Conservation (phyloP, 2,113 vertebrate species). For the Hippocampus barbouri region DNA sequence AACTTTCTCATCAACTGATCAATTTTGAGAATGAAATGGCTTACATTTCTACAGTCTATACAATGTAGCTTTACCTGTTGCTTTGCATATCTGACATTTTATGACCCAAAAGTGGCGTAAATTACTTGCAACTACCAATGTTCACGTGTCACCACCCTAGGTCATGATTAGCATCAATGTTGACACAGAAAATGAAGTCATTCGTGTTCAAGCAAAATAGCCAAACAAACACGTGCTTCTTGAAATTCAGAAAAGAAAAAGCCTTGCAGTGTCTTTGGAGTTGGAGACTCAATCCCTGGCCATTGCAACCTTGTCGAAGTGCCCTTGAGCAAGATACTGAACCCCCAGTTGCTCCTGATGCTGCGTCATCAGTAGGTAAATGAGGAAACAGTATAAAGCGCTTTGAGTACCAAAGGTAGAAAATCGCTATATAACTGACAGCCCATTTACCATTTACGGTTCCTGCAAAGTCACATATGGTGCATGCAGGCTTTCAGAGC, state of each 20-base stretch:
- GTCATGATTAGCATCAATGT: slow-evolving; percentile 4
- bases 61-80: neutral
- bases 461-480: neutral
- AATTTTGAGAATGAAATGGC: neutral
- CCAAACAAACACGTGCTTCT: neutral
- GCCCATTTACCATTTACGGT: neutral
- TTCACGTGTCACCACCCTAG: neutral
- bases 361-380: no score
- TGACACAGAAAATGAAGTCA: slow-evolving; percentile 8
- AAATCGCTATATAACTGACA: no score
- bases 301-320: no score
- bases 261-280: neutral
- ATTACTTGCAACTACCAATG: neutral
- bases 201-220: neutral
- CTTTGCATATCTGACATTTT: neutral
- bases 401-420: no score
- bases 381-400: no score
- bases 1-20: no score
- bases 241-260: neutral
- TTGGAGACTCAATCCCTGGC: no score
- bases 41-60: neutral
- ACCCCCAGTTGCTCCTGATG: no score
- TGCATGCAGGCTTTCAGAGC: neutral
- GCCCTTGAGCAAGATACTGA: no score
- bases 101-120: neutral